Evolutionary conservation across 2,888 invertebrate species (phyloP).

Genomic region (Octodonta nipae): DNA sequence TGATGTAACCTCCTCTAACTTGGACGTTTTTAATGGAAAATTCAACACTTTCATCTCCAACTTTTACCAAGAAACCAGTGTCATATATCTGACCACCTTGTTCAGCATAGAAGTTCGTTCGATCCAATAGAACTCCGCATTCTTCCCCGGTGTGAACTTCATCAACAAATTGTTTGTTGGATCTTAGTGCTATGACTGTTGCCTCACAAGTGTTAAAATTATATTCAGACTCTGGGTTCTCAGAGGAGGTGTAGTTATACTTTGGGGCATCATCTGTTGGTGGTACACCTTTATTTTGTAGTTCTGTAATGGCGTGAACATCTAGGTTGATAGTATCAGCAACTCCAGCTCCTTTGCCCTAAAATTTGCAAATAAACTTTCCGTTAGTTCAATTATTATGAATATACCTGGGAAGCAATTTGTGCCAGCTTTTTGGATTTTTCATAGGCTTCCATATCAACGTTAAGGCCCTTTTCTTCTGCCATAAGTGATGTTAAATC

Average conservation of each 20-base stretch:
- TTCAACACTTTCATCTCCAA: conserved; percentile 73
- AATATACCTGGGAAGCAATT: conserved; percentile 59
- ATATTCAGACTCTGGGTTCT: conserved; percentile 58
- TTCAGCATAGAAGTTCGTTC: conserved; percentile 94
- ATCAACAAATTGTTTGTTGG: conserved; percentile 57
- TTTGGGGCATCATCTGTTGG: conserved; percentile 85
- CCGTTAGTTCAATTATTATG: not conserved
- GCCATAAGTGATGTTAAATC: conserved; percentile 96
- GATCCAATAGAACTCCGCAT: conserved; percentile 82
- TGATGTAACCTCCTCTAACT: conserved; percentile 87
- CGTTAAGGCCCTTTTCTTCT: conserved; percentile 79
- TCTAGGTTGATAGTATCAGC: conserved; percentile 81
- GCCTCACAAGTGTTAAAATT: conserved; percentile 58
- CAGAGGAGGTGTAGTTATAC: conserved; percentile 67
- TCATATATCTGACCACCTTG: conserved; percentile 98
- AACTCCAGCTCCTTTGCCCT: conserved; percentile 62
- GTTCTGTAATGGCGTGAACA: conserved; percentile 84
- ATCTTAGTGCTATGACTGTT: conserved; percentile 69
- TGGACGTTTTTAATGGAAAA: conserved; percentile 86
- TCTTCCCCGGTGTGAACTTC: conserved; percentile 71
- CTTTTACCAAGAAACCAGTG: conserved; percentile 78
- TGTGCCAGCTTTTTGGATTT: conserved; percentile 81
- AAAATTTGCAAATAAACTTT: conserved; percentile 5
- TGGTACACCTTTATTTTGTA: conserved; percentile 63
- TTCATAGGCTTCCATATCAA: conserved; percentile 87